Conservation (phyloP, 2,113 vertebrate genomes). For the Hippocampus comes region DNA sequence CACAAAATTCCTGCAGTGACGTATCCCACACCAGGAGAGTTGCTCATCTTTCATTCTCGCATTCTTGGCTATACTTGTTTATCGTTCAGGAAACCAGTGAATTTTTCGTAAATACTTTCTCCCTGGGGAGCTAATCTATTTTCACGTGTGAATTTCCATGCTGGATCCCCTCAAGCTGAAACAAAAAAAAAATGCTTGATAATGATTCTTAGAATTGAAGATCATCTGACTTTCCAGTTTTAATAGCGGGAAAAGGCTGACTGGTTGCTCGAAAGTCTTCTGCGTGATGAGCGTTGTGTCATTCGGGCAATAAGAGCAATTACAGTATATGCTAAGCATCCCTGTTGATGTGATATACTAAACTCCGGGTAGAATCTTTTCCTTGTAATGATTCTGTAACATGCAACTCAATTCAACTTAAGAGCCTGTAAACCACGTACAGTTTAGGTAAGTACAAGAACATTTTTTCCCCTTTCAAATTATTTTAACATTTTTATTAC, state of each 20-base stretch:
- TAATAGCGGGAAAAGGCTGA: conserved; percentile 19
- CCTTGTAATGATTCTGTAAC: too few relatives aligned
- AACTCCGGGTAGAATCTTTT: too few relatives aligned
- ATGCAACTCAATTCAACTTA: not conserved
- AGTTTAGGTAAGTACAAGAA: not conserved
- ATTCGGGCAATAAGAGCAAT: conserved; percentile 45
- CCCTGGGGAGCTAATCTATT: conserved; percentile 36
- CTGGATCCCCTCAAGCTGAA: conserved; percentile 22
- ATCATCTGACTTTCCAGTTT: conserved; percentile 50
- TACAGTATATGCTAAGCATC: not conserved
- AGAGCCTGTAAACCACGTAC: not conserved
- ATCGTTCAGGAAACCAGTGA: not conserved
- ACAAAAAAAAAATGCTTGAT: conserved; percentile 8
- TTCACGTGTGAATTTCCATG: conserved; percentile 20
- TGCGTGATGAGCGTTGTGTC: conserved; percentile 48
- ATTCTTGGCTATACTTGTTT: not conserved
- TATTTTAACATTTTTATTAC: too few relatives aligned
- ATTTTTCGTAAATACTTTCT: conserved; percentile 27
- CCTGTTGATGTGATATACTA: too few relatives aligned
- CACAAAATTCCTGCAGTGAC: not conserved
- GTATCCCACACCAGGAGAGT: not conserved
- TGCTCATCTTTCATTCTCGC: not conserved
- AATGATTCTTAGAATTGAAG: conserved; percentile 38
- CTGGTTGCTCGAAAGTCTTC: conserved; percentile 35
- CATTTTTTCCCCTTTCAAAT: too few relatives aligned